Conservation (phyloP, 2,888 invertebrate species). For the Neuroscelio doddi region DNA sequence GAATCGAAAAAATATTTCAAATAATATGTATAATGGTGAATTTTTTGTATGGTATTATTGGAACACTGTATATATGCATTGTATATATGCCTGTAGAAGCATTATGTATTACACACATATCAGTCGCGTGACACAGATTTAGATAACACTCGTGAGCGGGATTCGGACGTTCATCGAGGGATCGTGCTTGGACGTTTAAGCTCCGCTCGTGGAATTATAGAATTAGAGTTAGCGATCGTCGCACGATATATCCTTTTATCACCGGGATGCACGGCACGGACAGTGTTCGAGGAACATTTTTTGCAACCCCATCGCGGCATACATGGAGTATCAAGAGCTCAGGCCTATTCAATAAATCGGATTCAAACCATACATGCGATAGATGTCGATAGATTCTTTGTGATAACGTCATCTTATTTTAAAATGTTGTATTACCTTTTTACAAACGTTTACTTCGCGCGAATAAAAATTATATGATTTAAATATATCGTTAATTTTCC, state of each 20-base stretch:
- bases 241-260: slow-evolving; percentile 59
- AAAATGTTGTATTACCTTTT: too few species aligned
- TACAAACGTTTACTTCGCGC: too few species aligned
- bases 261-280: slow-evolving; percentile 35
- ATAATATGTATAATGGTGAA: too few species aligned
- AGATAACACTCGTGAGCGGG: slow-evolving; percentile 55
- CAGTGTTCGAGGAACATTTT: slow-evolving; percentile 23
- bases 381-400: too few species aligned
- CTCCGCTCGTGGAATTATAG: slow-evolving; percentile 56
- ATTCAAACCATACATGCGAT: not conserved
- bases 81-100: slow-evolving; percentile 14
- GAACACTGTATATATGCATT: slow-evolving; percentile 8
- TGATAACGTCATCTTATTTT: too few species aligned
- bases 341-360: slow-evolving; percentile 16
- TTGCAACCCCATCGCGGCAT: slow-evolving; percentile 23
- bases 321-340: slow-evolving; percentile 20
- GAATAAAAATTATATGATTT: too few species aligned
- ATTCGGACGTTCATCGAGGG: slow-evolving; percentile 40
- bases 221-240: slow-evolving; percentile 59
- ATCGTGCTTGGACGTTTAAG: slow-evolving; percentile 50
- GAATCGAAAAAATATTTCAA: too few species aligned
- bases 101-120: slow-evolving; percentile 40
- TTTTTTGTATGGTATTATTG: too few species aligned
- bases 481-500: too few species aligned
- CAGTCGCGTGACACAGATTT: slow-evolving; percentile 60